These are phyloP conservation scores for Procambarus clarkii DNA, from an alignment of 1,140 invertebrate species.

Conservation along the genomic window DNA sequence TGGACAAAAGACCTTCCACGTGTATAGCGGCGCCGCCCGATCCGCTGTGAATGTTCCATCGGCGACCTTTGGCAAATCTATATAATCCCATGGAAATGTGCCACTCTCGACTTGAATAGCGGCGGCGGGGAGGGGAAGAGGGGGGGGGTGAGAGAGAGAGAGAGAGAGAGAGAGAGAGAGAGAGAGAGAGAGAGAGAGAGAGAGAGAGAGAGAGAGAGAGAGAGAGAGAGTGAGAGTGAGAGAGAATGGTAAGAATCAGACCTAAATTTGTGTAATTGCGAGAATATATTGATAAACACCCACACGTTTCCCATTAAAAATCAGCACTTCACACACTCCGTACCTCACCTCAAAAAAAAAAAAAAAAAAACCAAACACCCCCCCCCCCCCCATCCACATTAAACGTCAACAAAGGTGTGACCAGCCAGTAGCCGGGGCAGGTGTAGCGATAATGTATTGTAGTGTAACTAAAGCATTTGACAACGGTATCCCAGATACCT, in stretches of 20 bases:
- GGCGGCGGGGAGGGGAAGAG: neutral
- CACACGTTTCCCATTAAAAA: no score
- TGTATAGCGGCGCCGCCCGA: constrained; percentile 18
- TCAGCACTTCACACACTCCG: neutral
- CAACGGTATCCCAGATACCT: no score
- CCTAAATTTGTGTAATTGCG: neutral
- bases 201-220: no score
- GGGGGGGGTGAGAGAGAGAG: neutral
- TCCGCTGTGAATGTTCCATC: constrained; percentile 46
- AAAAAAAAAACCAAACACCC: neutral
- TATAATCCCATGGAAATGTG: constrained; percentile 54
- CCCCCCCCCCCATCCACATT: no score
- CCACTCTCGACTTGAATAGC: constrained; percentile 45
- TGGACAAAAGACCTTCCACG: constrained; percentile 43
- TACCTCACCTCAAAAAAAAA: neutral
- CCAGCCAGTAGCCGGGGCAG: neutral
- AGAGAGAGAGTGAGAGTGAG: no score
- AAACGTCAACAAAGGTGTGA: neutral
- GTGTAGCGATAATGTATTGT: no score
- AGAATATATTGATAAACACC: constrained; percentile 21
- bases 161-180: neutral
- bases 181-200: neutral
- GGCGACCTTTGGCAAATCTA: constrained; percentile 53
- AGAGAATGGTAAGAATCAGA: no score
- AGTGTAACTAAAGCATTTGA: no score